Evolutionary conservation across 2,113 vertebrate genomes (phyloP).

Genomic region (Paramisgurnus dabryanus): DNA sequence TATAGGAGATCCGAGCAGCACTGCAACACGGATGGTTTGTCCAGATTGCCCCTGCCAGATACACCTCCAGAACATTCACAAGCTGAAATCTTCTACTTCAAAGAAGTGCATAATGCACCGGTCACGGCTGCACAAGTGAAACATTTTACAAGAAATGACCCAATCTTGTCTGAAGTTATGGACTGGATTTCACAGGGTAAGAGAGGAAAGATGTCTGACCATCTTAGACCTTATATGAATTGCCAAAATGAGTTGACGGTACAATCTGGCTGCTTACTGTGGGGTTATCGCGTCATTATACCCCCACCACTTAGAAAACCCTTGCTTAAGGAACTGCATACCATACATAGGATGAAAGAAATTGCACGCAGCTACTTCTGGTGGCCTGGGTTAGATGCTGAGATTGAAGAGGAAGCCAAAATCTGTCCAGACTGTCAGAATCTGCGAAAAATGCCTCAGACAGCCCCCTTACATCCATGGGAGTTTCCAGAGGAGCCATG

Average conservation of each 20-base stretch:
- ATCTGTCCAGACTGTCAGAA: neutral
- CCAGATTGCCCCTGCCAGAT: neutral
- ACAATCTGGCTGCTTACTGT: neutral
- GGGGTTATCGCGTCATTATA: too few species aligned
- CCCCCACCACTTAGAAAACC: too few species aligned
- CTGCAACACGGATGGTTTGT: conserved; percentile 19
- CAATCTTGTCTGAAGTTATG: neutral
- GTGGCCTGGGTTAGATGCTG: too few species aligned
- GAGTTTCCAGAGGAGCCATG: neutral
- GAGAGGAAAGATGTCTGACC: neutral
- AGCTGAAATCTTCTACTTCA: neutral
- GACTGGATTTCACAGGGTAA: neutral
- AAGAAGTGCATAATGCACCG: neutral
- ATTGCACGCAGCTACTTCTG: too few species aligned
- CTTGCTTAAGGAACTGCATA: too few species aligned
- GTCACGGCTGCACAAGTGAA: neutral
- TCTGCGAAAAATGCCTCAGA: neutral
- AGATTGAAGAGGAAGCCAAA: neutral
- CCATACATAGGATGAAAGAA: too few species aligned
- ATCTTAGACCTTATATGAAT: neutral
- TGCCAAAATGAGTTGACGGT: neutral
- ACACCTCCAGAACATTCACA: neutral
- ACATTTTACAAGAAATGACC: neutral
- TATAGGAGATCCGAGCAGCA: conserved; percentile 44
- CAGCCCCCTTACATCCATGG: neutral